Percentiles rank a stretch among this genome's conserved stretches.
Evolutionary conservation across 2,797 vertebrate genomes (phyloP).

Genomic region (Poeciliopsis gracilis): DNA sequence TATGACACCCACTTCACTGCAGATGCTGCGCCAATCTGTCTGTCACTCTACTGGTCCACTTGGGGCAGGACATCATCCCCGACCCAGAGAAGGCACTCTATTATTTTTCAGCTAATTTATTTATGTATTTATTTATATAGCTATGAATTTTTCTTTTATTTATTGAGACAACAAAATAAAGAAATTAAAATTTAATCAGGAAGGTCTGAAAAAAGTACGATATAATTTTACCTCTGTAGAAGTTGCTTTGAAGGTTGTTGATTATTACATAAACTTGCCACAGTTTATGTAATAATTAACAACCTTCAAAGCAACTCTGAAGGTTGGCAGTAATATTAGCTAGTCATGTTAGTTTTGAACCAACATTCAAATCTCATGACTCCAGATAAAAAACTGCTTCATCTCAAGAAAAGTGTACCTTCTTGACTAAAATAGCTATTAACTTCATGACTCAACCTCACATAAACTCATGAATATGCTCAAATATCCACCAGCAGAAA

Average conservation of each 20-base stretch:
- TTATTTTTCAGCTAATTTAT: too few relatives aligned
- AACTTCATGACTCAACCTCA: constrained; percentile 44
- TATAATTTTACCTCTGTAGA: constrained; percentile 29
- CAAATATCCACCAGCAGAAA: constrained; percentile 33
- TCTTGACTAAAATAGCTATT: constrained; percentile 30
- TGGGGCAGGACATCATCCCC: too few relatives aligned
- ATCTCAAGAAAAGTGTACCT: constrained; percentile 46
- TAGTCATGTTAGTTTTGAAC: neutral
- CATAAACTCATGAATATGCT: constrained; percentile 27
- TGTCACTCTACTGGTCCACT: too few relatives aligned
- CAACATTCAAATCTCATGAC: neutral
- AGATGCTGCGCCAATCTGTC: too few relatives aligned
- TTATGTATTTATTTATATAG: too few relatives aligned
- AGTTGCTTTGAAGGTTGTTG: constrained; percentile 38
- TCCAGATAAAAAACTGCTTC: constrained; percentile 1
- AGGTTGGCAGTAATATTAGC: too few relatives aligned
- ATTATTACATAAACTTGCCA: constrained; percentile 35
- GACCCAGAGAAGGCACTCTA: too few relatives aligned
- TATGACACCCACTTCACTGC: too few relatives aligned
- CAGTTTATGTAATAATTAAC: neutral
- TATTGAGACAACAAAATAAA: too few relatives aligned
- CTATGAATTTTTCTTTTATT: too few relatives aligned
- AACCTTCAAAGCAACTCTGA: too few relatives aligned
- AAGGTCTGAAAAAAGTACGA: neutral
- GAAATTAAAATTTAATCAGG: neutral